Conservation (phyloP, 1,140 invertebrate genomes). For the Drosophila arawakana region DNA sequence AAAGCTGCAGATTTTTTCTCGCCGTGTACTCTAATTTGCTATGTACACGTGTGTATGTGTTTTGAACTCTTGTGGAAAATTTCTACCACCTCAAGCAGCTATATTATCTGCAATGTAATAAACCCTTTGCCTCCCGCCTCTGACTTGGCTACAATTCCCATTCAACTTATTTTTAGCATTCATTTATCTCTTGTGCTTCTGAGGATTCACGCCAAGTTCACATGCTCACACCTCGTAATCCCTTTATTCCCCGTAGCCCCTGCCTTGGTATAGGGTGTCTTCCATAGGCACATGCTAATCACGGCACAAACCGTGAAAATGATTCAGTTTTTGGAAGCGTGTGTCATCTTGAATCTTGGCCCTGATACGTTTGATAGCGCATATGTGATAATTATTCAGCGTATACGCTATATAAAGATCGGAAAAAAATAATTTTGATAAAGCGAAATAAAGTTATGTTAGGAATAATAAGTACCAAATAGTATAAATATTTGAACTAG, state of each 20-base stretch:
- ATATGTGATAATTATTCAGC: constrained; percentile 47
- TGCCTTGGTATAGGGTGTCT: not conserved
- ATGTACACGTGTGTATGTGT: not conserved
- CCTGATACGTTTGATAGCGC: constrained; percentile 45
- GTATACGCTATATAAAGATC: constrained; percentile 6
- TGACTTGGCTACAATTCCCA: constrained; percentile 22
- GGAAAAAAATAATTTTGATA: not conserved
- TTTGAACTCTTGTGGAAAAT: constrained; percentile 22
- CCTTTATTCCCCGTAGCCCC: not conserved
- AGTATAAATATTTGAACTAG: too few relatives aligned
- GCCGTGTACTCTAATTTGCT: constrained; percentile 48
- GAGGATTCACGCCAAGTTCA: constrained; percentile 59
- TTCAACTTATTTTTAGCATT: constrained; percentile 50
- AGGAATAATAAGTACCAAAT: not conserved
- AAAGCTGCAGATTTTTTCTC: not conserved
- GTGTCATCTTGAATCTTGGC: constrained; percentile 47
- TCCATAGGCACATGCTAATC: constrained; percentile 13
- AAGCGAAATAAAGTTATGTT: not conserved
- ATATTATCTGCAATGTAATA: constrained; percentile 7
- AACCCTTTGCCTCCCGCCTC: constrained; percentile 9
- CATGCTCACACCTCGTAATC: constrained; percentile 42
- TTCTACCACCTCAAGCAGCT: not conserved
- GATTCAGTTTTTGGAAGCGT: constrained; percentile 37
- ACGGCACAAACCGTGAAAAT: constrained; percentile 17
- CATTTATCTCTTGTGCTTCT: constrained; percentile 46